Evolutionary conservation across 1,140 invertebrate species (phyloP), one percentile per base, ranked within the genome.

Genomic region (Penaeus chinensis): DNA sequence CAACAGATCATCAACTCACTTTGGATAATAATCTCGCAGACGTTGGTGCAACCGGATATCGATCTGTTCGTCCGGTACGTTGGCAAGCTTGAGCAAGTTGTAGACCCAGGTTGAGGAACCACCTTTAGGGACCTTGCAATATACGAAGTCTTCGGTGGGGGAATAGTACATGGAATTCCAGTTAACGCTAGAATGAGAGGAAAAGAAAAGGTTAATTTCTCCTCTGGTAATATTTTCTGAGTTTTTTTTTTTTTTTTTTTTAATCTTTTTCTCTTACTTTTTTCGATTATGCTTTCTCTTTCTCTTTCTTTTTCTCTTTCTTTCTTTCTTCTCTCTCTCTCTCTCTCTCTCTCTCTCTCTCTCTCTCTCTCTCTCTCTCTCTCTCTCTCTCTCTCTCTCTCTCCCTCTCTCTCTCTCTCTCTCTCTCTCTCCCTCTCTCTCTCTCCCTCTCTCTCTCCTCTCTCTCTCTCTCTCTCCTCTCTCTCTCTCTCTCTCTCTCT

Each of bases 71-170:
- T 87, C 22, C 8, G 85, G 85, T 0, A 61, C 85, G 19, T 83
- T 69, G 3, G 89, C 89, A 37, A 89, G 69, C 42, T 78, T 89
- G 13, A 89, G 80, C 10, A 89, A 42, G 65, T 89, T 89, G 61
- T 87, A 89, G 13, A 87, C 89, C 89, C 89, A 89, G 7, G 89
- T 89, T 8, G 89, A 87, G 37, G 89, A 89, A 22, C 89, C 89
- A 27, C 89, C 84, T 71, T 89, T 89, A 66, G 89, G 89, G 60
- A 89, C 89, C 61, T 89, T 89, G 89, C 89, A 89, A 81, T 89
- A 89, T n/a, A 89, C 84, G 47, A 89, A 80, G 76, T 87, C 89
- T 42, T 89, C 89, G 1, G 24, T 27, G 42, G 81, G 79, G 24
- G 79, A 84, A 27, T 82, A 86, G 71, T 87, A 89, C 71, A 89